phyloP scores from a whole-genome alignment of 2,888 invertebrate genomes.

The Eupsilia transversa region DNA sequence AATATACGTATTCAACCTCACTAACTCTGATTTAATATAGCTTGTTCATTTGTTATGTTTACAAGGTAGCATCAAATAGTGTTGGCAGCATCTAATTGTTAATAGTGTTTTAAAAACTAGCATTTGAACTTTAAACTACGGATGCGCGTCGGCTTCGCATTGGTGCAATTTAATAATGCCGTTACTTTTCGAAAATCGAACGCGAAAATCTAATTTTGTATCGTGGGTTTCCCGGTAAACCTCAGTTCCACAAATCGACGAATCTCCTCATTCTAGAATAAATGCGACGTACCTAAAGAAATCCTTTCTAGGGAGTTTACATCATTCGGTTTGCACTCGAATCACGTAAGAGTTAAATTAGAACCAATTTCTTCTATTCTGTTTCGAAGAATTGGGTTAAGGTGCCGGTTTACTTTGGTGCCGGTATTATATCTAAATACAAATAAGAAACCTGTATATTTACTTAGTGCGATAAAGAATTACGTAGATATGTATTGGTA shows the following conservation, averaged over 20 bases:
- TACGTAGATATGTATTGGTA: not conserved
- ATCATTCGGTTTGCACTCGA: constrained; percentile 38
- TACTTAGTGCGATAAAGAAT: not conserved
- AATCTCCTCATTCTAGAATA: constrained; percentile 7
- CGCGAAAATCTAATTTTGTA: not conserved
- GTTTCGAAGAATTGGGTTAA: constrained; percentile 34
- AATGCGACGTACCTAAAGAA: constrained; percentile 9
- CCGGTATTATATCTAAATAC: not conserved
- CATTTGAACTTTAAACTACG: not conserved
- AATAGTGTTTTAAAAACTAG: not conserved
- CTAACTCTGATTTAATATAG: constrained; percentile 6
- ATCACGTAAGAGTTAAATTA: constrained; percentile 51
- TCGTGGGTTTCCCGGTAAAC: not conserved
- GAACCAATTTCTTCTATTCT: constrained; percentile 42
- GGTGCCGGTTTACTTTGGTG: constrained; percentile 4
- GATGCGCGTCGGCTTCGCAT: too few species aligned
- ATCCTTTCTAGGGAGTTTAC: constrained; percentile 28
- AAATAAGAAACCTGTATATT: not conserved
- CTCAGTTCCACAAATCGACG: not conserved
- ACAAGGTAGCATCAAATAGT: not conserved
- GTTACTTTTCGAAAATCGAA: not conserved
- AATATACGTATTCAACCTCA: not conserved
- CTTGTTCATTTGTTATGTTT: not conserved
- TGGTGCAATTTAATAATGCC: not conserved
- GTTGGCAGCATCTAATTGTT: not conserved